Evolutionary conservation across 2,797 vertebrate genomes (phyloP).

Genomic region (Siniperca obscura): DNA sequence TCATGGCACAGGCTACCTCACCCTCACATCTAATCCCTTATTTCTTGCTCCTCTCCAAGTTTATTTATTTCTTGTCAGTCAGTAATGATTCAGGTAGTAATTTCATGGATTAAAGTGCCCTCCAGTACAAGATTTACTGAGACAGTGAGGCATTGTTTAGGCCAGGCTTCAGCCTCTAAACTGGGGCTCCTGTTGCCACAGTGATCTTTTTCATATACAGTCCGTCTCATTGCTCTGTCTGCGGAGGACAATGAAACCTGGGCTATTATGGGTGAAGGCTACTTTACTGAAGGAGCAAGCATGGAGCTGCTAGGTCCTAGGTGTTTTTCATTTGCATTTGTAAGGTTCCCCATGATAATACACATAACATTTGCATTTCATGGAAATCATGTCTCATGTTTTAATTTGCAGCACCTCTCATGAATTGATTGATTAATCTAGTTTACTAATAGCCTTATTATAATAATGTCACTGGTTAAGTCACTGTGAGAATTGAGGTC

Average conservation of each 20-base stretch:
- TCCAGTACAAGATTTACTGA: slow-evolving; percentile 52
- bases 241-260: slow-evolving; percentile 76
- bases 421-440: slow-evolving; percentile 41
- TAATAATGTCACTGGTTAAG: slow-evolving; percentile 43
- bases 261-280: slow-evolving; percentile 67
- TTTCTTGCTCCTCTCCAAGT: slow-evolving; percentile 11
- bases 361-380: slow-evolving; percentile 67
- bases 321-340: slow-evolving; percentile 75
- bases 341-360: slow-evolving; percentile 57
- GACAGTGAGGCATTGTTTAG: slow-evolving; percentile 67
- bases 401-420: slow-evolving; percentile 36
- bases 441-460: slow-evolving; percentile 36
- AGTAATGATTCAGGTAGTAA: slow-evolving; percentile 36
- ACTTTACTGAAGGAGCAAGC: slow-evolving; percentile 63
- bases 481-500: slow-evolving; percentile 13
- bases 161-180: slow-evolving; percentile 66
- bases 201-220: slow-evolving; percentile 80
- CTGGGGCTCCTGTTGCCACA: slow-evolving; percentile 82
- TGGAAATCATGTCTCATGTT: slow-evolving; percentile 47
- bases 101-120: slow-evolving; percentile 50
- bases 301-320: slow-evolving; percentile 49
- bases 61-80: slow-evolving; percentile 34
- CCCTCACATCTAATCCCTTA: slow-evolving; percentile 1
- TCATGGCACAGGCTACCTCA: slow-evolving; percentile 65
- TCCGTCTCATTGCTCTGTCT: slow-evolving; percentile 71